A percentile compares a stretch with the other conserved stretches of the same genome.
Conservation (phyloP, 2,888 invertebrate genomes). For the Cantharis nigra region DNA sequence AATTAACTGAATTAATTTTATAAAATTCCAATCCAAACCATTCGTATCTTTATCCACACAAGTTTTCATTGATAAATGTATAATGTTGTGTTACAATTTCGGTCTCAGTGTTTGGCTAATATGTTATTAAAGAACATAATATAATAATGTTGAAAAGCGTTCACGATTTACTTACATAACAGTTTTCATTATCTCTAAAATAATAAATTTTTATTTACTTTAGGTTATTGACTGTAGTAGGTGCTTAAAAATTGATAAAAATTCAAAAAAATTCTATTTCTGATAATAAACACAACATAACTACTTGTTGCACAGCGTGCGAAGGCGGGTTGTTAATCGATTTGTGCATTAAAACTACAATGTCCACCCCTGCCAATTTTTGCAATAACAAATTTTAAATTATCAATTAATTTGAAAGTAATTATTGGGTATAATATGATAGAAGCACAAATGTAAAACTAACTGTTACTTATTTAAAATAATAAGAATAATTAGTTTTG, state of each 20-base stretch:
- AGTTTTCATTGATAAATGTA: too few species aligned
- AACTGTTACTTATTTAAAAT: not conserved
- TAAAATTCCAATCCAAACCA: too few species aligned
- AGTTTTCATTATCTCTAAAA: not conserved
- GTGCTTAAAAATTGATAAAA: not conserved
- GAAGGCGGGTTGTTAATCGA: slow-evolving; percentile 5
- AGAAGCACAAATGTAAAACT: not conserved
- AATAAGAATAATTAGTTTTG: not conserved
- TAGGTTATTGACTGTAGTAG: not conserved
- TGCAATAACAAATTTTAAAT: not conserved
- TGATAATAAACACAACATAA: not conserved
- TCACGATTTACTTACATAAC: not conserved
- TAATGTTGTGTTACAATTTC: too few species aligned
- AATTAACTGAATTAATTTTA: too few species aligned
- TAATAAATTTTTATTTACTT: not conserved
- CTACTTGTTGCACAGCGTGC: slow-evolving; percentile 14
- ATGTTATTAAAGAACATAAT: too few species aligned
- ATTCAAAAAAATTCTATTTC: not conserved
- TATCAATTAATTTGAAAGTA: not conserved
- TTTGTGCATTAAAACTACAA: slow-evolving; percentile 4
- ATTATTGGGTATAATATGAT: not conserved
- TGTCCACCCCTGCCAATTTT: slow-evolving; percentile 1
- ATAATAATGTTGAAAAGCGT: not conserved
- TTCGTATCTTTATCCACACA: too few species aligned
- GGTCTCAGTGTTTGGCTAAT: not conserved